Percentiles rank a stretch among this genome's conserved stretches.
phyloP scores from a whole-genome alignment of 23 tunicate genomes.

The Diplosoma virens region DNA sequence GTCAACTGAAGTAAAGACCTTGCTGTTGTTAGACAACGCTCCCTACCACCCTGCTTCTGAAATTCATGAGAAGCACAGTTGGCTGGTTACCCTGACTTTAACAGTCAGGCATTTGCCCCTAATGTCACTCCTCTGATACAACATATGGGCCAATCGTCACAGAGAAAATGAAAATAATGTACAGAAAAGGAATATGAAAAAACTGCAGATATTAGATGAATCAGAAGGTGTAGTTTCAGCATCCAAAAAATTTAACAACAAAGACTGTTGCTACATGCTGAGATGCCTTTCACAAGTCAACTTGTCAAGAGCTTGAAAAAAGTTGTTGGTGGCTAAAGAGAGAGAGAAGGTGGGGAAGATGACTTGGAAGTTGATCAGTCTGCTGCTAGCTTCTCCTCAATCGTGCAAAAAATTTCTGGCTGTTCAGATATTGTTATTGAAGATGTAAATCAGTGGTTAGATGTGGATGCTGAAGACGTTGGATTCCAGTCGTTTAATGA shows the following conservation, averaged over 20 bases:
- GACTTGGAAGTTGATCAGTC: neutral
- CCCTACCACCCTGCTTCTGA: no score
- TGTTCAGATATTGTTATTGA: no score
- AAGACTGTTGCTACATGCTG: neutral
- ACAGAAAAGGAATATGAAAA: neutral
- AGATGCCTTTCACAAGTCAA: neutral
- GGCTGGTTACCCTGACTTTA: neutral
- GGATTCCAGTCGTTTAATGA: neutral
- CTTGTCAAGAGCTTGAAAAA: neutral
- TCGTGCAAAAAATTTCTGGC: neutral
- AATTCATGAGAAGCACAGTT: no score
- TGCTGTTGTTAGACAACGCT: no score
- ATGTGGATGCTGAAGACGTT: neutral
- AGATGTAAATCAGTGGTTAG: no score
- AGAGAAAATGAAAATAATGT: no score
- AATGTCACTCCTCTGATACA: neutral
- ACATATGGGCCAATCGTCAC: neutral
- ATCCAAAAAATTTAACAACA: neutral
- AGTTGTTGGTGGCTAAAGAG: neutral
- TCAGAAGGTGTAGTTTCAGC: neutral
- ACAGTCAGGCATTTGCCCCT: neutral
- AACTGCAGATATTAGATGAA: no score
- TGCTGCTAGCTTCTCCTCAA: neutral
- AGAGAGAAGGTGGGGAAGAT: neutral
- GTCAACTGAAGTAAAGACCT: no score